A percentile compares a stretch with the other conserved stretches of the same genome.
These are phyloP conservation scores for Catharus bicknelli DNA, from an alignment of 2,113 vertebrate species.

Conservation along the genomic window DNA sequence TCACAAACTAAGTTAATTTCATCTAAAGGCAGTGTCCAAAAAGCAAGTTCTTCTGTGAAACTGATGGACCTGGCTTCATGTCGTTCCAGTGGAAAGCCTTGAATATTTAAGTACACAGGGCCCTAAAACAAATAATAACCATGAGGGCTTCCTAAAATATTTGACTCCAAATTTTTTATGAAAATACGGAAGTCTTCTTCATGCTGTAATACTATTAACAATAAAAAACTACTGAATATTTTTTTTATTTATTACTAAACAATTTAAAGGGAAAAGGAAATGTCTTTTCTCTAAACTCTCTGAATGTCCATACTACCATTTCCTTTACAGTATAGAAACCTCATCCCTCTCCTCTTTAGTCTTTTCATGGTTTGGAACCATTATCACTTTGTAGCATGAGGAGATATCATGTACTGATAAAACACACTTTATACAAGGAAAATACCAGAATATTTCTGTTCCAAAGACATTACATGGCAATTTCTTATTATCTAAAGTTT, in stretches of 20 bases:
- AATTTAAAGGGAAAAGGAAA: not conserved
- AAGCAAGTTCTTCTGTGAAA: constrained; percentile 89
- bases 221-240: not conserved
- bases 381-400: not conserved
- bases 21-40: constrained; percentile 89
- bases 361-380: not conserved
- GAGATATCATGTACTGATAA: not conserved
- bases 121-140: constrained; percentile 76
- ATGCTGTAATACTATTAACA: not conserved
- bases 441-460: not conserved
- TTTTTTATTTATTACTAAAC: not conserved
- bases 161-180: not conserved
- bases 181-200: not conserved
- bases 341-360: not conserved
- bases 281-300: not conserved
- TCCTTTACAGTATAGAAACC: not conserved
- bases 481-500: not conserved
- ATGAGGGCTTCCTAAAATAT: not conserved
- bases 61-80: constrained; percentile 85
- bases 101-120: constrained; percentile 86
- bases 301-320: not conserved
- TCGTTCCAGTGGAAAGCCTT: constrained; percentile 84
- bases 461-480: not conserved
- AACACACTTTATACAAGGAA: not conserved
- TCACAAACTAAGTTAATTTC: constrained; percentile 92